Base-by-base conservation (phyloP, 1,140 invertebrate species). In the Diabrotica undecimpunctata region DNA sequence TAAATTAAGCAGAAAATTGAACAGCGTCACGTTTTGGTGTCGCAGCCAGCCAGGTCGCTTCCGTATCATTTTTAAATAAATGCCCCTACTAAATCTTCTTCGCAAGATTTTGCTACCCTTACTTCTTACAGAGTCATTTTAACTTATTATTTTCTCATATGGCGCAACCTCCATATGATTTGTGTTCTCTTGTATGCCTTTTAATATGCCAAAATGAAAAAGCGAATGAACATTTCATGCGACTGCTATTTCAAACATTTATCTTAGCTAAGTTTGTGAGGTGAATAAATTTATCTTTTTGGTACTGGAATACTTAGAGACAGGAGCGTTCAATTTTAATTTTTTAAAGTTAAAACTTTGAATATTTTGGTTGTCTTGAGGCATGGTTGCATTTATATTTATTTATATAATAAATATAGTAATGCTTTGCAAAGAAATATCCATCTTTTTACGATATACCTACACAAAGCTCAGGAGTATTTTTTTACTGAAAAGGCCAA, bases 141-240 rank as follows among this genome's bases (percentile, higher is more conserved):
- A 41, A 38, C 53, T 62, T 62, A 62, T 62, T 54, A 62, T 62
- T 62, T 62, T 54, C 53, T 54, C 61, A 41, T 62, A 54, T 54
- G 36, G 35, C 25, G 37, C 46, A 62, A 25, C 37, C 53, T 37
- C 53, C 61, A 35, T 62, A 54, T 62, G 61, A 62, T 62, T 62
- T 62, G 61, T 62, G 61, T 62, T 52, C 52, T 54, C 61, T 50
- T 62, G 61, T 62, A 62, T 62, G 61, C 61, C 51, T 62, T 62
- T 62, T 62, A 62, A 62, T 62, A 62, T 54, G 51, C 61, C 51
- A 46, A 62, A 62, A 62, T 62, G 61, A 62, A 62, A 62, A 62
- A 62, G 51, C 12, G 61, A 53, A 62, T 39, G 51, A 51, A 62
- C 61, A n/a, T 52, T 61, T 51, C 14, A 35, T 13, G 59, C 9